Evolutionary conservation across 2,113 vertebrate genomes (phyloP), one percentile per base, ranked within the genome.

Genomic region (Chaenocephalus aceratus): DNA sequence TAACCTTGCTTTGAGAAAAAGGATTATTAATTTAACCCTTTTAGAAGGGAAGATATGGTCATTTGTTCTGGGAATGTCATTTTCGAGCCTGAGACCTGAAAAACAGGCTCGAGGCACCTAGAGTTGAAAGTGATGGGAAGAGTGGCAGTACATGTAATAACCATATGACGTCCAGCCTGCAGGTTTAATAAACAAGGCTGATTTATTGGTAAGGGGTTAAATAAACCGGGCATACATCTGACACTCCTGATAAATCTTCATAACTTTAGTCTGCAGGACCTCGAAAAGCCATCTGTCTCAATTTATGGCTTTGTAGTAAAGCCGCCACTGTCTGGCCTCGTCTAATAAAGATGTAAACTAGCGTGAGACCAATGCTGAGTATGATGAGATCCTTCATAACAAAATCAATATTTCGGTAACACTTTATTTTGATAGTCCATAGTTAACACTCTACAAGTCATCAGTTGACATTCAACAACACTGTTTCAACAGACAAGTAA

Each of bases 241-340:
- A 65, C 75, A 65, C 59, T 49, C 13, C 6, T 51, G 23, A 77
- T 87, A 76, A 79, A 82, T 85, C 52, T 51, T 11, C 48, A 57
- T 12, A 23, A 53, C 15, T 71, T 81, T 7, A 57, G n/a, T 61
- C 49, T 36, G 46, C 52, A 53, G 16, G 49, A 53, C 18, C 53
- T 7, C 0, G 3, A 54, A 2, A 0, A 72, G 23, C 26, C 45
- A 12, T 54, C 63, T 64, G 16, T n/a, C n/a, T 68, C 12, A 71
- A 46, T 89, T 82, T 85, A 89, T 76, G 61, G 26, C 51, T 72
- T 45, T 5, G 52, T 36, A 62, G 18, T 78, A 63, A 84, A 89
- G 36, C 44, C 3, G 2, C 46, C 51, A 58, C 63, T 45, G 34
- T 36, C 53, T 10, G 14, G 15, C 8, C 1, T 9, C 0, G 21